Evolutionary conservation across 2,797 vertebrate species (phyloP).

Genomic region (Darevskia nairensis): DNA sequence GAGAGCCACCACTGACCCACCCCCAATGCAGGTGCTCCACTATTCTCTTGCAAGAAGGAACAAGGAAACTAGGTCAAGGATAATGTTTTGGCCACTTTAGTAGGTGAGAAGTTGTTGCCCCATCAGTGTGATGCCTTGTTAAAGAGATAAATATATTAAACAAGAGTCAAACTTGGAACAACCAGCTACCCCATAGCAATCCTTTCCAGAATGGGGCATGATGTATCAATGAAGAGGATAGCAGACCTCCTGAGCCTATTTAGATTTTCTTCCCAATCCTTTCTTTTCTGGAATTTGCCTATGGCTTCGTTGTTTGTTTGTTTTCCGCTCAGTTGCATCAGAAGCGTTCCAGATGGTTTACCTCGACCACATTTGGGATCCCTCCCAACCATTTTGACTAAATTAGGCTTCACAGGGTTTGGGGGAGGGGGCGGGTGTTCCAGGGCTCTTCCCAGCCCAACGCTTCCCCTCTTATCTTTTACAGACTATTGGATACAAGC

Average conservation of each 20-base stretch:
- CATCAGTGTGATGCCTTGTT: not conserved
- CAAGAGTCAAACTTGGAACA: not conserved
- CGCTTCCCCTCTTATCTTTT: slow-evolving; percentile 35
- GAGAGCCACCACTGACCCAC: not conserved
- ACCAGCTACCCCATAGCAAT: not conserved
- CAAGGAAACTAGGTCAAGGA: not conserved
- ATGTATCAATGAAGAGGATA: not conserved
- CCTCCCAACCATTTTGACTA: slow-evolving; percentile 30
- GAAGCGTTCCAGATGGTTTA: slow-evolving; percentile 40
- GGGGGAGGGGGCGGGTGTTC: not conserved
- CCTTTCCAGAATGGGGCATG: not conserved
- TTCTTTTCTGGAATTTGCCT: slow-evolving; percentile 17
- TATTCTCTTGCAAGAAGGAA: not conserved
- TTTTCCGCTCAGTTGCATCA: slow-evolving; percentile 32
- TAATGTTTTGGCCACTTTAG: too few species aligned
- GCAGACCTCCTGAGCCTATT: not conserved
- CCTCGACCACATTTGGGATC: slow-evolving; percentile 33
- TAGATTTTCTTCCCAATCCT: slow-evolving; percentile 3
- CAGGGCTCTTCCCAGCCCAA: slow-evolving; percentile 21
- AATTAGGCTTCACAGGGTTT: slow-evolving; percentile 25
- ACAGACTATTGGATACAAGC: slow-evolving; percentile 17
- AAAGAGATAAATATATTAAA: not conserved
- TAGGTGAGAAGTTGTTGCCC: not conserved
- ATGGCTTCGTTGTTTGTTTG: slow-evolving; percentile 19
- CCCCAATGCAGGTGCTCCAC: not conserved